Evolutionary conservation across 1,140 invertebrate species (phyloP).

Genomic region (Pseudomyrmex concolor): DNA sequence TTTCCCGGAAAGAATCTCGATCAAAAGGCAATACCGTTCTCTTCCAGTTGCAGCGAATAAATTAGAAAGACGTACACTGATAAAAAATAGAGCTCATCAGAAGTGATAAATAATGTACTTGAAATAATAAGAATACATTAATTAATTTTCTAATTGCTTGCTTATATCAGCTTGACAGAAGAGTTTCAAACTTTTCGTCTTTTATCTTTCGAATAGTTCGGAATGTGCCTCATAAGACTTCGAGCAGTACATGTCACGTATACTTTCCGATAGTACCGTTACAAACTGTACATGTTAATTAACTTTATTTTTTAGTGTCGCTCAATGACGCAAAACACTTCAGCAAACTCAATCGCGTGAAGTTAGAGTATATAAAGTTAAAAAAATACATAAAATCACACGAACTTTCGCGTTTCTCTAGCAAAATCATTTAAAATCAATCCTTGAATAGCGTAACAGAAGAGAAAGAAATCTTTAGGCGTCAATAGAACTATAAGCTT

Average conservation of each 20-base stretch:
- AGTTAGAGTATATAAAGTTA: too few relatives aligned
- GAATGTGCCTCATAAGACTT: background rate
- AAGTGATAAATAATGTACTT: background rate
- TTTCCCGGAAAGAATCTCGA: conserved; percentile 51
- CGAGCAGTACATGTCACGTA: conserved; percentile 1
- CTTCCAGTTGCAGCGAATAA: background rate
- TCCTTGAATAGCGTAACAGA: background rate
- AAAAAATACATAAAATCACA: background rate
- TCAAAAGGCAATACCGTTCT: conserved; percentile 18
- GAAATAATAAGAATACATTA: too few relatives aligned
- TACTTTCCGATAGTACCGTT: conserved; percentile 5
- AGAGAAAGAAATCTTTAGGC: background rate
- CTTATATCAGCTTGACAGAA: background rate
- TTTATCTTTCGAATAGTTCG: background rate
- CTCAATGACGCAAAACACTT: background rate
- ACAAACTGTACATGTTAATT: conserved; percentile 42
- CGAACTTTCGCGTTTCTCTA: background rate
- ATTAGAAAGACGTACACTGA: background rate
- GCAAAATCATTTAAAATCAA: background rate
- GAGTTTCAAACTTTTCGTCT: background rate
- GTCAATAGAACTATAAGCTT: conserved; percentile 10
- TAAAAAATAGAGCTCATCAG: background rate
- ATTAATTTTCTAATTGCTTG: too few relatives aligned
- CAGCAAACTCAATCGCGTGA: too few relatives aligned
- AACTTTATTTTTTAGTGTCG: conserved; percentile 18